Evolutionary conservation across 2,797 vertebrate genomes (phyloP), one percentile per base, ranked within the genome.

Genomic region (Paramormyrops hopkinsi): DNA sequence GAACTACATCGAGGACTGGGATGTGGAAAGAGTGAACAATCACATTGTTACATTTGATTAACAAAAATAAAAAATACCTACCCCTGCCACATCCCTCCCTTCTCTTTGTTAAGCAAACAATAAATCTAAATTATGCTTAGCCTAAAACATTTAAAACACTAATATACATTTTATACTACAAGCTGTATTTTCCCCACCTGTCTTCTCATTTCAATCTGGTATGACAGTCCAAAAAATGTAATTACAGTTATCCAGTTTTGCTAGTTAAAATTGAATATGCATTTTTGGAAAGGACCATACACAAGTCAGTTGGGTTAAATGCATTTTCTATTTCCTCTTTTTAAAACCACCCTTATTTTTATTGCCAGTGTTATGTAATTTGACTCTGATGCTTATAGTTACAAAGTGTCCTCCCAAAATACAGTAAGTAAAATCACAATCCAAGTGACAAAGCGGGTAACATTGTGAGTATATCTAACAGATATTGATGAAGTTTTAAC

Each of bases 141-240:
- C 91, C 95, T 95, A 90, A 91, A 89, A 89, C 50, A 90, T 89
- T 65, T 95, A 96, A 96, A 95, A 95, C 94, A 93, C 95, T 95
- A 96, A 96, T 95, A 95, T 94, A 93, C 95, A 95, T 95, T 96
- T 94, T 97, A 96, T 95, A 96, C 94, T 96, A 96, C 94, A 95
- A 94, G 93, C 88, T 92, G 91, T 90, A 91, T 92, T 94, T 94
- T 94, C 94, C 94, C 90, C 90, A 48, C 89, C 90, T 90, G 93
- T 89, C 91, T 89, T 46, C n/a, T 91, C 92, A 90, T 91, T 65
- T 89, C 92, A 90, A 92, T 94, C 88, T 92, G 90, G 91, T 90
- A 94, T 94, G 92, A 91, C 59, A 92, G 95, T 93, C 46, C 22
- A 46, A 92, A 76, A 88, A 59, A 85, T 62, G 82, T 88, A 87